These are phyloP conservation scores for Orius insidiosus DNA, from an alignment of 1,140 invertebrate species.

Conservation along the genomic window DNA sequence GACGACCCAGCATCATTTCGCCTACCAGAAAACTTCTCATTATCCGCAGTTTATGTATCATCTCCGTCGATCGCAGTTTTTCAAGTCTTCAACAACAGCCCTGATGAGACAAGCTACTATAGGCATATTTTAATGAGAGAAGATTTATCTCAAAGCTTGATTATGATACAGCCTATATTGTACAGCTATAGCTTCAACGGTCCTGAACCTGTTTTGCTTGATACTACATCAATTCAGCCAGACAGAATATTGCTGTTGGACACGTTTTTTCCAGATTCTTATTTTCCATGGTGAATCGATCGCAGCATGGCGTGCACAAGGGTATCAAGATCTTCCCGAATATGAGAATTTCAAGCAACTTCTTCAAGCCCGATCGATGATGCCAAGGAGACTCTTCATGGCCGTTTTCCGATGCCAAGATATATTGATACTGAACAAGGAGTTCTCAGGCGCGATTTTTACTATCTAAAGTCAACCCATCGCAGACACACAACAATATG, in stretches of 20 bases:
- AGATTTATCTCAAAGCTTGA: constrained; percentile 90
- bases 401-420: constrained; percentile 91
- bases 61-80: constrained; percentile 96
- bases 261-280: constrained; percentile 98
- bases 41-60: constrained; percentile 99
- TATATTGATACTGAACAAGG: constrained; percentile 99
- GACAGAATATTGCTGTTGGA: constrained; percentile 98
- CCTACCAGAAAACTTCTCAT: constrained; percentile 86
- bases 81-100: constrained; percentile 99
- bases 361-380: constrained; percentile 93
- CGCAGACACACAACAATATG: constrained; percentile 99
- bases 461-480: constrained; percentile 97
- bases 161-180: constrained; percentile 98
- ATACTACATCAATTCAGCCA: constrained; percentile 92
- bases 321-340: constrained; percentile 91
- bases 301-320: constrained; percentile 83
- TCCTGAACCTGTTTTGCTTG: constrained; percentile 89
- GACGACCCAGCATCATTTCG: constrained; percentile 95
- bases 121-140: constrained; percentile 94
- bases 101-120: constrained; percentile 99
- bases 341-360: constrained; percentile 96
- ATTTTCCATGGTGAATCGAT: constrained; percentile 99
- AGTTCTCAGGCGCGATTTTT: constrained; percentile 92
- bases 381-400: constrained; percentile 89
- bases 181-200: constrained; percentile 98